Evolutionary conservation across 53 echinoderm and acorn worm genomes (phyloP).

Genomic region (Temnopleurus reevesii): DNA sequence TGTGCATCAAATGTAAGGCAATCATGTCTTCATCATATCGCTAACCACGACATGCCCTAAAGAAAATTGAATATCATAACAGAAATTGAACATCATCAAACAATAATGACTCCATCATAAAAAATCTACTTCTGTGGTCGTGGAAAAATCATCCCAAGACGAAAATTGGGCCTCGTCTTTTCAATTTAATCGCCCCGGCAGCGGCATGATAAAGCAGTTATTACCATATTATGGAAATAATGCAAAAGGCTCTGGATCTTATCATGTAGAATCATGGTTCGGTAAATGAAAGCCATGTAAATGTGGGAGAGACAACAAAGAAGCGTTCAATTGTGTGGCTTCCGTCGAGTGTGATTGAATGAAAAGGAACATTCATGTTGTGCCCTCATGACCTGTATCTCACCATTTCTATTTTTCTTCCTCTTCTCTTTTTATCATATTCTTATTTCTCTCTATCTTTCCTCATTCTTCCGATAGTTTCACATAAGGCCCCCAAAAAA

Average conservation of each 20-base stretch:
- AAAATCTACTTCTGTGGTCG: neutral
- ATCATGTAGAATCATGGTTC: neutral
- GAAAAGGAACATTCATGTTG: neutral
- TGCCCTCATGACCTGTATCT: neutral
- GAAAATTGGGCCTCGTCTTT: conserved; percentile 7
- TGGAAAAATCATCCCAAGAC: neutral
- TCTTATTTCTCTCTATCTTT: neutral
- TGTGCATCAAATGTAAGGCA: conserved; percentile 13
- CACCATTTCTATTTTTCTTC: neutral
- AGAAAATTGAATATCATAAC: conserved; percentile 1
- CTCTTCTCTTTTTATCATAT: neutral
- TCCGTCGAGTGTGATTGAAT: neutral
- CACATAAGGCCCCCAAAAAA: too few species aligned
- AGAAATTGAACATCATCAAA: conserved; percentile 9
- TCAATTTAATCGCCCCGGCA: neutral
- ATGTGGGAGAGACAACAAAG: neutral
- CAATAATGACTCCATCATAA: conserved; percentile 25
- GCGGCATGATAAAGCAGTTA: conserved; percentile 10
- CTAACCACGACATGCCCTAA: neutral
- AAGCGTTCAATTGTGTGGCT: neutral
- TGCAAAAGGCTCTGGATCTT: neutral
- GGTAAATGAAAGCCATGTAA: neutral
- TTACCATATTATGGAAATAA: conserved; percentile 1
- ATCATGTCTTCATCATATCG: neutral
- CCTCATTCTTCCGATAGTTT: too few species aligned